Evolutionary conservation across 2,797 vertebrate genomes (phyloP).

Genomic region (Pteropus rufus): DNA sequence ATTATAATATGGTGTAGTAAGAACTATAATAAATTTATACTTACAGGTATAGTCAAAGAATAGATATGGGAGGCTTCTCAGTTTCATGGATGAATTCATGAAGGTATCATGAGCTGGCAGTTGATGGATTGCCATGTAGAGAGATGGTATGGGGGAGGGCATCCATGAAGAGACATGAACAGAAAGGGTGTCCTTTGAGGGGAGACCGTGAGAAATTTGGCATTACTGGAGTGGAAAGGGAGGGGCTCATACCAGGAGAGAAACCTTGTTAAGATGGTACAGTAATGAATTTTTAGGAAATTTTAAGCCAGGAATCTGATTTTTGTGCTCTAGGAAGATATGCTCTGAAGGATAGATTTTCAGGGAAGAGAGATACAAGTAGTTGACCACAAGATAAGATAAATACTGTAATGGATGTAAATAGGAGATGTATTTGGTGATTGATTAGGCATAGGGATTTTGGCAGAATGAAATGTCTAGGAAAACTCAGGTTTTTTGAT

Average conservation of each 20-base stretch:
- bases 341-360: not conserved
- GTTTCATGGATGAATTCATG: not conserved
- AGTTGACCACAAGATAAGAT: not conserved
- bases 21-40: not conserved
- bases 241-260: not conserved
- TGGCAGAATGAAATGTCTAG: not conserved
- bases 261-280: not conserved
- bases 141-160: not conserved
- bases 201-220: not conserved
- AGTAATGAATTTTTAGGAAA: not conserved
- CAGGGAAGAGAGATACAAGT: not conserved
- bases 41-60: not conserved
- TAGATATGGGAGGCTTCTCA: not conserved
- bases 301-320: constrained; percentile 10
- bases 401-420: not conserved
- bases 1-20: not conserved
- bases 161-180: not conserved
- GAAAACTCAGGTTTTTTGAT: not conserved
- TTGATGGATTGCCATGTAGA: not conserved
- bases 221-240: not conserved
- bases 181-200: not conserved
- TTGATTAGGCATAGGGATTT: not conserved
- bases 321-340: not conserved
- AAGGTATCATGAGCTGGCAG: not conserved
- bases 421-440: not conserved